Conservation (phyloP, 2,888 invertebrate species). For the Cryptocephalus moraei region DNA sequence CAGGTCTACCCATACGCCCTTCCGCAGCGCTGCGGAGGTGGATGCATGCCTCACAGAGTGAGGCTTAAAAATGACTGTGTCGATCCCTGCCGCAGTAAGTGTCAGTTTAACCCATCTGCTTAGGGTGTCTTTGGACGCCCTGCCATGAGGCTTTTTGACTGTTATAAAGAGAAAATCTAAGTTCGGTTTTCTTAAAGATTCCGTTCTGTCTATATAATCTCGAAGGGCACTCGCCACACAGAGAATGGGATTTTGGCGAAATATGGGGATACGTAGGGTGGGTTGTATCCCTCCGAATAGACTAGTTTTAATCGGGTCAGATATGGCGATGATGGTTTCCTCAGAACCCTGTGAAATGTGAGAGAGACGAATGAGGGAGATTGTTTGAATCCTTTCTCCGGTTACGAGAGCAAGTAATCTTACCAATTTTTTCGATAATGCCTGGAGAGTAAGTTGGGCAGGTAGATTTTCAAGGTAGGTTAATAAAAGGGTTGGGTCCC, state of each 20-base stretch:
- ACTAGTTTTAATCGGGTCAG: background rate
- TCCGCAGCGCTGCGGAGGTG: constrained; percentile 3
- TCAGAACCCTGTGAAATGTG: background rate
- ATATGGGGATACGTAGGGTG: background rate
- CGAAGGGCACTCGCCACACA: background rate
- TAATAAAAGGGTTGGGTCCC: background rate
- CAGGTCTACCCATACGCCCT: background rate
- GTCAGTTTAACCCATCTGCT: constrained; percentile 6
- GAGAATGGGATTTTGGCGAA: background rate
- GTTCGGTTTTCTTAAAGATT: background rate
- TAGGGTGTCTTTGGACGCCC: constrained; percentile 5
- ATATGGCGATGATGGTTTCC: background rate
- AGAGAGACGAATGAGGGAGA: background rate
- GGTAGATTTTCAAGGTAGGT: background rate
- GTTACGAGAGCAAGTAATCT: background rate
- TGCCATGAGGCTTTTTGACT: background rate
- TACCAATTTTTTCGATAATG: background rate
- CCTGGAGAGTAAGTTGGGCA: background rate
- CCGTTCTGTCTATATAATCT: background rate
- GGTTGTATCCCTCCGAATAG: background rate
- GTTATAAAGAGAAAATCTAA: background rate
- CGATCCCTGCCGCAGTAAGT: constrained; percentile 2
- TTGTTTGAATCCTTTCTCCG: background rate
- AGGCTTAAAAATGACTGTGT: constrained; percentile 3
- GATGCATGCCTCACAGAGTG: constrained; percentile 7